phyloP scores from a whole-genome alignment of 2,888 invertebrate genomes.

The Scrobipalpa atriplicella region DNA sequence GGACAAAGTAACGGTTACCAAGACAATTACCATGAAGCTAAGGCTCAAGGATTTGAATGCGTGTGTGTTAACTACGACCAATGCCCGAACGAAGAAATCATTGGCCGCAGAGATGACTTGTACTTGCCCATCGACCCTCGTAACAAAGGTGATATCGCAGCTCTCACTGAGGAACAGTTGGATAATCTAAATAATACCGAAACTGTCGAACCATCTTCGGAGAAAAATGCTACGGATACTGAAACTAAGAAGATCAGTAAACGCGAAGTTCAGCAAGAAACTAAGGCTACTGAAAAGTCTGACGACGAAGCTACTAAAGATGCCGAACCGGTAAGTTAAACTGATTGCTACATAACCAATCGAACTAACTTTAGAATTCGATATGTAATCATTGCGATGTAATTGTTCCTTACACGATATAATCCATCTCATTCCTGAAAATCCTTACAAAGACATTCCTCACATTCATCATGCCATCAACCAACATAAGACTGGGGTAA shows the following conservation, averaged over 20 bases:
- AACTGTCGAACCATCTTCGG: conserved; percentile 71
- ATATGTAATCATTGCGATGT: conserved; percentile 7
- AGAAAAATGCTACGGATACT: conserved; percentile 56
- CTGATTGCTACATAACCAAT: conserved; percentile 27
- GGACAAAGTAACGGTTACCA: conserved; percentile 60
- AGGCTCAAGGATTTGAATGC: conserved; percentile 89
- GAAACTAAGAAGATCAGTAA: conserved; percentile 83
- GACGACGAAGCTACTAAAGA: conserved; percentile 75
- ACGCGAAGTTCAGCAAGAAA: conserved; percentile 81
- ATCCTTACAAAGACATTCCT: conserved; percentile 29
- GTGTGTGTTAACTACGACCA: conserved; percentile 93
- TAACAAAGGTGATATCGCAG: conserved; percentile 89
- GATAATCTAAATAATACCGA: conserved; percentile 84
- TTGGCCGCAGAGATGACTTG: conserved; percentile 92
- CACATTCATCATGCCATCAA: conserved; percentile 33
- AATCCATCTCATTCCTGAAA: not conserved
- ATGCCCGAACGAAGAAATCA: conserved; percentile 90
- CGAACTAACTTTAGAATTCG: conserved; percentile 29
- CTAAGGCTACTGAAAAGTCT: conserved; percentile 42
- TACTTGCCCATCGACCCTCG: conserved; percentile 92
- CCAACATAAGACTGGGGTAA: conserved; percentile 57
- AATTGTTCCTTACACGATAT: not conserved
- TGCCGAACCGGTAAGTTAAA: conserved; percentile 85
- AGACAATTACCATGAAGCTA: conserved; percentile 71
- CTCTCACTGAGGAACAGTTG: conserved; percentile 84